Conservation (phyloP, 2,797 vertebrate genomes). For the Anabacerthia variegaticeps region DNA sequence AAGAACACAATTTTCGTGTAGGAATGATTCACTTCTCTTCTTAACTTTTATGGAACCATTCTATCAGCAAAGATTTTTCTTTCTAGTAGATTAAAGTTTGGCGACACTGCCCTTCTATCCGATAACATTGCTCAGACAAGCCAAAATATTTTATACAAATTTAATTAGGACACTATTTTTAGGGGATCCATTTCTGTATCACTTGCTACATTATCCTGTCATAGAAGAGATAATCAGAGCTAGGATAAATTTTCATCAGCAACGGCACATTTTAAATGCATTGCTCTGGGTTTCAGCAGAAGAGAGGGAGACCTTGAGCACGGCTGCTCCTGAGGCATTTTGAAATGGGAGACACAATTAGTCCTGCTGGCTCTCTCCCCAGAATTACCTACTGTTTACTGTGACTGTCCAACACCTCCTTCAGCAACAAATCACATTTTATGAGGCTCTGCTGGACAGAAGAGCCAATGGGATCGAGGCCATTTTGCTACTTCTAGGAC, state of each 20-base stretch:
- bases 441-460: not conserved
- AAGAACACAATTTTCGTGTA: not conserved
- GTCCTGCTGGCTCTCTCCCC: not conserved
- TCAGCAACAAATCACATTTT: not conserved
- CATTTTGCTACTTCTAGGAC: not conserved
- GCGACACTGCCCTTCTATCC: not conserved
- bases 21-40: not conserved
- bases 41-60: not conserved
- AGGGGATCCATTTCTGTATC: not conserved
- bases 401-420: not conserved
- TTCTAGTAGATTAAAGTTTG: not conserved
- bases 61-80: not conserved
- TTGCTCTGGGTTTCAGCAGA: not conserved
- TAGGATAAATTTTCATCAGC: not conserved
- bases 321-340: not conserved
- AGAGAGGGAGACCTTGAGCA: not conserved
- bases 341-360: not conserved
- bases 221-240: not conserved
- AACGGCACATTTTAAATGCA: not conserved
- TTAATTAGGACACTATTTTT: constrained; percentile 12
- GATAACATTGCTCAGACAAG: not conserved
- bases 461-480: not conserved
- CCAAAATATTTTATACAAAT: not conserved
- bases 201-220: not conserved
- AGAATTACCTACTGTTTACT: not conserved